phyloP scores from a whole-genome alignment of 2,888 invertebrate genomes.

The Eupithecia pulchellata region DNA sequence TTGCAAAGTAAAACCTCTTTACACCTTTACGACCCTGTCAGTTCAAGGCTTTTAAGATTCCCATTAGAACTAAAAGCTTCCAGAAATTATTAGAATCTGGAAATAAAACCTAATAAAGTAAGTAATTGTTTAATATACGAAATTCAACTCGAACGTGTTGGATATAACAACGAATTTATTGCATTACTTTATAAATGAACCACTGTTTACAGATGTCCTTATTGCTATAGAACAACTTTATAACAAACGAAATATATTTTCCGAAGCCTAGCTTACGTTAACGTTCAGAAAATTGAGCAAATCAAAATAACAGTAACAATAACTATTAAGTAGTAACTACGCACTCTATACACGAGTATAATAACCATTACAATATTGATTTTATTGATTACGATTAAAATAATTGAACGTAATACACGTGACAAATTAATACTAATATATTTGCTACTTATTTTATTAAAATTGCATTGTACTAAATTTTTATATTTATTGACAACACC shows the following conservation, averaged over 20 bases:
- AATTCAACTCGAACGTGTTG: neutral
- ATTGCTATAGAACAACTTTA: slow-evolving; percentile 55
- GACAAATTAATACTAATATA: slow-evolving; percentile 63
- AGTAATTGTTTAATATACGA: slow-evolving; percentile 13
- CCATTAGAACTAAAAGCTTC: slow-evolving; percentile 18
- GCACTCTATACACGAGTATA: slow-evolving; percentile 75
- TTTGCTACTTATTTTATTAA: slow-evolving; percentile 61
- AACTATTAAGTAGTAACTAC: slow-evolving; percentile 61
- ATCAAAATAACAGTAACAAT: slow-evolving; percentile 83
- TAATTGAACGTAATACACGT: slow-evolving; percentile 67
- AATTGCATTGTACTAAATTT: slow-evolving; percentile 79
- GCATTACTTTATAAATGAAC: neutral
- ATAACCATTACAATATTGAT: slow-evolving; percentile 65
- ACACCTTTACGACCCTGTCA: slow-evolving; percentile 26
- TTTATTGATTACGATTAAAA: slow-evolving; percentile 64
- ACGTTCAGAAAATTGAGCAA: slow-evolving; percentile 83
- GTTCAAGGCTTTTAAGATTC: slow-evolving; percentile 24
- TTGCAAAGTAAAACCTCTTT: slow-evolving; percentile 6
- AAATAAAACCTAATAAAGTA: slow-evolving; percentile 19
- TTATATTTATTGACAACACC: slow-evolving; percentile 72
- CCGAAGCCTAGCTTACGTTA: slow-evolving; percentile 75
- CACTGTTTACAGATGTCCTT: slow-evolving; percentile 32
- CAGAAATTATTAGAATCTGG: slow-evolving; percentile 13
- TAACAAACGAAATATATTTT: slow-evolving; percentile 67
- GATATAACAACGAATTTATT: slow-evolving; percentile 5